These are phyloP conservation scores for Pangasianodon hypophthalmus DNA, from an alignment of 2,113 vertebrate species.

Conservation along the genomic window DNA sequence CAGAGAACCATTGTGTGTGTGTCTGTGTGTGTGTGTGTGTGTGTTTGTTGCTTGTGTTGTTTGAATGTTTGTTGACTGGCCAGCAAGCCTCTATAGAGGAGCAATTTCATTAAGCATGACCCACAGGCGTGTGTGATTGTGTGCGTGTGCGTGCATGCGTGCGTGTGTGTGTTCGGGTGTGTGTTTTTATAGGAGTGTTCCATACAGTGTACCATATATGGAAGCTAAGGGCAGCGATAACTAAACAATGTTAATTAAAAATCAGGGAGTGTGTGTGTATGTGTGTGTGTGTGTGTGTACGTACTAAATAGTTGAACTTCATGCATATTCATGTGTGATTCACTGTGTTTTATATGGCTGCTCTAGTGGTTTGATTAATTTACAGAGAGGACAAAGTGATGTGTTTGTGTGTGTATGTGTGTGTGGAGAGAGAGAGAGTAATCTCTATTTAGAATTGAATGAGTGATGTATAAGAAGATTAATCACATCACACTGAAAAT, in stretches of 20 bases:
- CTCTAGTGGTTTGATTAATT: slow-evolving; percentile 3
- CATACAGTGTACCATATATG: slow-evolving; percentile 1
- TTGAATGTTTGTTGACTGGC: slow-evolving; percentile 37
- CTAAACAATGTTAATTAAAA: slow-evolving; percentile 47
- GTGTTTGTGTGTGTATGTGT: slow-evolving; percentile 26
- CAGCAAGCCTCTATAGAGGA: slow-evolving; percentile 30
- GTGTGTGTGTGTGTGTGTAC: slow-evolving; percentile 38
- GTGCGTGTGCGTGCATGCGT: slow-evolving; percentile 23
- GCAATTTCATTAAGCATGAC: slow-evolving; percentile 46
- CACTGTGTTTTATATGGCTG: slow-evolving; percentile 11
- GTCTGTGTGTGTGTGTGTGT: slow-evolving; percentile 16
- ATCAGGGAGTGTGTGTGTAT: slow-evolving; percentile 14
- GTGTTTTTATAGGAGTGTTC: slow-evolving; percentile 7
- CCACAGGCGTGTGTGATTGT: slow-evolving; percentile 18
- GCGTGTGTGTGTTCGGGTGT: slow-evolving; percentile 27
- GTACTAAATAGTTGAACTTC: slow-evolving; percentile 9
- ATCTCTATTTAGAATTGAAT: neutral
- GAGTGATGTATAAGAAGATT: slow-evolving; percentile 22
- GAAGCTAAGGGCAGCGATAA: neutral
- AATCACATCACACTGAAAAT: slow-evolving; percentile 2
- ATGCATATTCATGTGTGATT: slow-evolving; percentile 22
- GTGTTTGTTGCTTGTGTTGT: neutral
- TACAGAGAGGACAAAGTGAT: slow-evolving; percentile 21
- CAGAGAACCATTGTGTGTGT: slow-evolving; percentile 13
- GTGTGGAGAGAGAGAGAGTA: neutral